These are phyloP conservation scores for Drosophila anomalata DNA, from an alignment of 2,888 invertebrate genomes.

Conservation along the genomic window DNA sequence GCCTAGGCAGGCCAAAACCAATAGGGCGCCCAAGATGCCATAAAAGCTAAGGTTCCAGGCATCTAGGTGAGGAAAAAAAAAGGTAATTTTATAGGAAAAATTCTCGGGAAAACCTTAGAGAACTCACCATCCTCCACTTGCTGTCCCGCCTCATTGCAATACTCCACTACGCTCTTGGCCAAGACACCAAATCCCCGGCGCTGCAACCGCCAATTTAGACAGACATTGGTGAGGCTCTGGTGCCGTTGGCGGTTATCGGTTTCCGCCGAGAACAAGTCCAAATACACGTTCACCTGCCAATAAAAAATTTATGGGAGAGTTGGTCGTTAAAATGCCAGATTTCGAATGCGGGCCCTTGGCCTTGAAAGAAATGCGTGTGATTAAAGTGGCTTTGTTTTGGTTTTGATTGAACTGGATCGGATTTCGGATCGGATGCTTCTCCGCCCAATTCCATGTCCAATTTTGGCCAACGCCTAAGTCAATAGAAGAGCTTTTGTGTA, in stretches of 20 bases:
- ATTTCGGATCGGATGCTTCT: slow-evolving; percentile 17
- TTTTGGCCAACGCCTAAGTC: slow-evolving; percentile 33
- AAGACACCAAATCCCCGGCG: slow-evolving; percentile 56
- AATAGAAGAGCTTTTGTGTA: slow-evolving; percentile 42
- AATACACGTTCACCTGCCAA: slow-evolving; percentile 75
- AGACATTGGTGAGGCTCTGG: slow-evolving; percentile 73
- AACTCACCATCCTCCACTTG: slow-evolving; percentile 68
- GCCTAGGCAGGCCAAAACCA: slow-evolving; percentile 62
- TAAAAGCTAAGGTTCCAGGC: slow-evolving; percentile 77
- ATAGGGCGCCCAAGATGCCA: slow-evolving; percentile 49
- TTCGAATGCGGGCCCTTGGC: slow-evolving; percentile 40
- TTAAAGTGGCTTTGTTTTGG: background rate
- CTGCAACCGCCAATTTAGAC: slow-evolving; percentile 74
- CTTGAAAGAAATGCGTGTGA: slow-evolving; percentile 55
- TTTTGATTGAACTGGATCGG: slow-evolving; percentile 36
- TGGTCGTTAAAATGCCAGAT: slow-evolving; percentile 10
- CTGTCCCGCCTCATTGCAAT: slow-evolving; percentile 69
- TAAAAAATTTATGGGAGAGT: background rate
- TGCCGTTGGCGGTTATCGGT: slow-evolving; percentile 64
- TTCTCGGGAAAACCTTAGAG: background rate
- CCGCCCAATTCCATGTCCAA: slow-evolving; percentile 6
- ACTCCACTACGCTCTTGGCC: slow-evolving; percentile 78
- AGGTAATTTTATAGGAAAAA: background rate
- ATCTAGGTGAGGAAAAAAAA: slow-evolving; percentile 48
- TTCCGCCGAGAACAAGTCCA: slow-evolving; percentile 75